phyloP scores from a whole-genome alignment of 2,888 invertebrate genomes.

The Hydrotaea cyrtoneurina region DNA sequence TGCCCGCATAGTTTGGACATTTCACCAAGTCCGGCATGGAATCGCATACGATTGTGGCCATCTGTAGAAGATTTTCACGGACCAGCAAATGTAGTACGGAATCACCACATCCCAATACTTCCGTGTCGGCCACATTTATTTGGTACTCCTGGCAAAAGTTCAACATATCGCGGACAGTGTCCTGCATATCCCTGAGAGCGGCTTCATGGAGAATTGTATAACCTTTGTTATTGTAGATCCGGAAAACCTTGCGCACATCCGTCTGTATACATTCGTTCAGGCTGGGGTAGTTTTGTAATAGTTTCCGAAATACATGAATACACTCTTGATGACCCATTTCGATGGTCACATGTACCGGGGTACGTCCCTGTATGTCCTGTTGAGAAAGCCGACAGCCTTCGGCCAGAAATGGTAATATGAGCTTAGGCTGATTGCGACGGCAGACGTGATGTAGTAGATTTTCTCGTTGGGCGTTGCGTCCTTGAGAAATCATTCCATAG shows the following conservation, averaged over 20 bases:
- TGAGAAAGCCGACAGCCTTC: neutral
- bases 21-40: conserved; percentile 16
- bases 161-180: neutral
- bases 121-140: conserved; percentile 14
- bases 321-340: neutral
- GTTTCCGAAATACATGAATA: neutral
- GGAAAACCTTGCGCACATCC: conserved; percentile 5
- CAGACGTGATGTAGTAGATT: conserved; percentile 10
- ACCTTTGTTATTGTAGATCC: conserved; percentile 45
- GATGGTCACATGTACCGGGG: conserved; percentile 31
- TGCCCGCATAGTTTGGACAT: conserved; percentile 38
- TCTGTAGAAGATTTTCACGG: conserved; percentile 23
- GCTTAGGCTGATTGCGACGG: neutral
- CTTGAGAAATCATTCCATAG: neutral
- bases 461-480: neutral
- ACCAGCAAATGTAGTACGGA: conserved; percentile 42
- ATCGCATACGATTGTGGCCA: conserved; percentile 21
- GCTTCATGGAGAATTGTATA: conserved; percentile 42
- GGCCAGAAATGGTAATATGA: neutral
- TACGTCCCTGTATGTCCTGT: conserved; percentile 33
- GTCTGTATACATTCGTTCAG: neutral
- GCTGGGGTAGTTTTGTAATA: neutral
- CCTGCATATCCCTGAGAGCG: conserved; percentile 15
- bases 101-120: conserved; percentile 41
- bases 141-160: conserved; percentile 20